Percentiles rank a stretch among this genome's conserved stretches.
Conservation (phyloP, 2,113 vertebrate genomes). For the Oryzias celebensis region DNA sequence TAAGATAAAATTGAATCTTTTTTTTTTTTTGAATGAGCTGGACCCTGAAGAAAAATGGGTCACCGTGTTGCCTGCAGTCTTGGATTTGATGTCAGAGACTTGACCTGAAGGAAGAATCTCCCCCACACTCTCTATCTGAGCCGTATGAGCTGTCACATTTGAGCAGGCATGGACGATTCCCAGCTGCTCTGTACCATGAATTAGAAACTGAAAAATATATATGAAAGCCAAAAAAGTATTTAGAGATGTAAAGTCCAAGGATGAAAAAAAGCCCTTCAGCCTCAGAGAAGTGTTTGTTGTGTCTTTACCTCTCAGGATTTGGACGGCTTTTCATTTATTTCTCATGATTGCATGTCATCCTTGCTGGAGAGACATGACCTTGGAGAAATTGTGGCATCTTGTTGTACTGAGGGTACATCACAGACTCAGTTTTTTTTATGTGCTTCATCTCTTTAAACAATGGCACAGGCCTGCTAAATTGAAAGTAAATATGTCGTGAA, state of each 20-base stretch:
- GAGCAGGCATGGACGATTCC: slow-evolving; percentile 2
- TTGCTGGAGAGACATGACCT: slow-evolving; percentile 62
- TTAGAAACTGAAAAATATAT: background rate
- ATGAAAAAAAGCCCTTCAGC: background rate
- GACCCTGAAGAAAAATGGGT: slow-evolving; percentile 38
- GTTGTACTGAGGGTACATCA: slow-evolving; percentile 30
- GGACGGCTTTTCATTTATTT: slow-evolving; percentile 60
- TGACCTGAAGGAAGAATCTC: slow-evolving; percentile 24
- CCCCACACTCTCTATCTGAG: slow-evolving; percentile 3
- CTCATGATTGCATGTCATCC: slow-evolving; percentile 57
- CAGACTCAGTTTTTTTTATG: slow-evolving; percentile 19
- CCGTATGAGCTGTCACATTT: slow-evolving; percentile 4
- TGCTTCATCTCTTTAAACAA: slow-evolving; percentile 12
- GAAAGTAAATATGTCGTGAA: slow-evolving; percentile 17
- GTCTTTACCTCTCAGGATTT: slow-evolving; percentile 26
- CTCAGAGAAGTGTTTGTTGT: slow-evolving; percentile 27
- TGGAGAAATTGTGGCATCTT: slow-evolving; percentile 55
- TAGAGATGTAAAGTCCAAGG: slow-evolving; percentile 6
- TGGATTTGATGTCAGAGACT: slow-evolving; percentile 30
- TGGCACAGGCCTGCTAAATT: slow-evolving; percentile 16
- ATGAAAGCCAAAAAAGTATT: background rate
- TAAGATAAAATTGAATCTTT: background rate
- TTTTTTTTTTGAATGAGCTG: slow-evolving; percentile 10
- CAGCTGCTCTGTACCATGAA: background rate
- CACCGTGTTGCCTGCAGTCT: slow-evolving; percentile 32